A percentile compares a stretch with the other conserved stretches of the same genome.
Conservation (phyloP, 2,113 vertebrate species). For the Zootoca vivipara region DNA sequence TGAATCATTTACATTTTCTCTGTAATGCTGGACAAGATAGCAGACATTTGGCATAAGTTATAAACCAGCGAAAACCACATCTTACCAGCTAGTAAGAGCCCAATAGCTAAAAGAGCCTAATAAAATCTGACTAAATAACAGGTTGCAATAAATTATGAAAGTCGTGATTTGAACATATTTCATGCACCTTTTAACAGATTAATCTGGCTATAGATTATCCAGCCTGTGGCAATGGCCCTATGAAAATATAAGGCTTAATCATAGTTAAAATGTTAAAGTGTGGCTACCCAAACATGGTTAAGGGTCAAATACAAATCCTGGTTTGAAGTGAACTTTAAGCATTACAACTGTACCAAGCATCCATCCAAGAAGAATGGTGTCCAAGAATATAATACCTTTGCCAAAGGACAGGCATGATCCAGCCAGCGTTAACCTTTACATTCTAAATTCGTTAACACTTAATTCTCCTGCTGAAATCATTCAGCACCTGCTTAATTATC, state of each 20-base stretch:
- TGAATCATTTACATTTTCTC: slow-evolving; percentile 7
- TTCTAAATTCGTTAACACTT: not conserved
- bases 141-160: not conserved
- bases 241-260: not conserved
- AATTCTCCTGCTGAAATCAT: not conserved
- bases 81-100: not conserved
- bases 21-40: not conserved
- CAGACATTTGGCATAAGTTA: not conserved
- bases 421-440: not conserved
- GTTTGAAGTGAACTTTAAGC: not conserved
- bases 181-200: not conserved
- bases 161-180: not conserved
- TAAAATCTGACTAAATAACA: not conserved
- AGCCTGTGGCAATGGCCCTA: not conserved
- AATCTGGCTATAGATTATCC: not conserved
- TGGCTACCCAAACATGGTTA: not conserved
- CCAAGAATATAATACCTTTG: not conserved
- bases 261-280: not conserved
- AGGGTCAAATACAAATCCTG: not conserved
- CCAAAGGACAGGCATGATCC: not conserved
- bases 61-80: not conserved
- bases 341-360: not conserved
- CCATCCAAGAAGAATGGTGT: not conserved
- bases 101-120: not conserved
- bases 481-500: not conserved